Base-by-base conservation (phyloP, 2,113 vertebrate genomes). In the Embiotoca jacksoni region DNA sequence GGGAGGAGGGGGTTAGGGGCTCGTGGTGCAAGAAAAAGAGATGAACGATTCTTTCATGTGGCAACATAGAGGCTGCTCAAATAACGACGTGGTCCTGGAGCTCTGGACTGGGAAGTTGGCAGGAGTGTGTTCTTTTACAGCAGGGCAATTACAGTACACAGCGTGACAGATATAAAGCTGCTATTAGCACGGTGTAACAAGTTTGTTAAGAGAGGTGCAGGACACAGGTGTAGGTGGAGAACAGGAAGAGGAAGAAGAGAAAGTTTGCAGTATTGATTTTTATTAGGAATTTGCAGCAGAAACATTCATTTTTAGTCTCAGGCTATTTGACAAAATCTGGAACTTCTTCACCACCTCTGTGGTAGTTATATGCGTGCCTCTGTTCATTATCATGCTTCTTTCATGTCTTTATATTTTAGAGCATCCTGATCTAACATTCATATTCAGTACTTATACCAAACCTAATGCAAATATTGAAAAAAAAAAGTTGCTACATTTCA, bases 401-500 rank as follows among this genome's bases (percentile, higher is more conserved):
- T 54, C 31, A 33, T 65, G 62, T 55, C 11, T 36, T 5, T 47
- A 36, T 15, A 54, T 36, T 11, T 49, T 0, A 47, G 7, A 66
- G 8, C 3, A 67, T 39, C 33, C 33, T 55, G 47, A 53, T 39
- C 1, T 23, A 23, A 23, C 23, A 23, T 23, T 23, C 23, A 23
- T 23, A 16, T 62, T 55, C 14, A 58, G 8, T 59, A 31, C 39
- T 4, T 1, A 59, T 36, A 55, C 4, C 6, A 53, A 10, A 7
- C 1, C 49, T 44, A 4, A 57, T 8, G 57, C 3, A 37, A 10
- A 55, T 37, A 53, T 53, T 56, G 55, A 7, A 6, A 31, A 30
- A 37, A 39, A 64, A 60, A 33, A 78, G 69, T 33, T 52, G 50
- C 54, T 67, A 62, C 59, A 80, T 65, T 73, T 83, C 67, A 88